A percentile compares a stretch with the other conserved stretches of the same genome.
Conservation (phyloP, 1,140 invertebrate genomes). For the Drosophila tsacasi region DNA sequence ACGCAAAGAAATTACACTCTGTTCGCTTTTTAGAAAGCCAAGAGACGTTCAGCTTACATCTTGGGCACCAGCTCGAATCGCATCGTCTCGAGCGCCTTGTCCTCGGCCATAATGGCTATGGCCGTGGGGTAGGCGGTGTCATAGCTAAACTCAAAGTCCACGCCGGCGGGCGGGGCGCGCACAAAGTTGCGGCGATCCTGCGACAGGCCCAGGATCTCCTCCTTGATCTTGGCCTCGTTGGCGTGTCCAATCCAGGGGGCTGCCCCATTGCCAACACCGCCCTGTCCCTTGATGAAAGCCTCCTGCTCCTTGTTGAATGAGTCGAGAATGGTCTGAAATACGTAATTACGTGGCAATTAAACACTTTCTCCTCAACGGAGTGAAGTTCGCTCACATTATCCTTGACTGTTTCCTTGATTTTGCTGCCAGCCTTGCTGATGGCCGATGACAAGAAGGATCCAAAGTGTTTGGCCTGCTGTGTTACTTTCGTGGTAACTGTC, state of each 20-base stretch:
- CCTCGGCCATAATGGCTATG: constrained; percentile 96
- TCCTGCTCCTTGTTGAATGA: constrained; percentile 99
- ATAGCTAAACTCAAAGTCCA: constrained; percentile 98
- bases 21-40: accelerated
- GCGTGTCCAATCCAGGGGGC: constrained; percentile 96
- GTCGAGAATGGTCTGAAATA: constrained; percentile 94
- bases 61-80: constrained; percentile 99
- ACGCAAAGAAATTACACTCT: not conserved
- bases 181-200: constrained; percentile 99
- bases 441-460: constrained; percentile 96
- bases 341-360: not conserved
- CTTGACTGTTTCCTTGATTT: constrained; percentile 98
- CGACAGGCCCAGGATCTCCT: constrained; percentile 97
- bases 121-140: constrained; percentile 96
- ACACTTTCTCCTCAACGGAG: accelerated
- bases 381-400: constrained; percentile 92
- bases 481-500: constrained; percentile 94
- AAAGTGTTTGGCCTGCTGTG: constrained; percentile 95
- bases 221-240: constrained; percentile 95
- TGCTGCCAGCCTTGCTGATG: constrained; percentile 95
- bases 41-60: constrained; percentile 89
- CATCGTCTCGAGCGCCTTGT: constrained; percentile 98
- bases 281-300: constrained; percentile 95
- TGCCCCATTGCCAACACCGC: constrained; percentile 90
- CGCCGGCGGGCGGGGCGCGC: constrained; percentile 96